Base-by-base conservation (phyloP, 2,888 invertebrate species). In the Graphium colonna region DNA sequence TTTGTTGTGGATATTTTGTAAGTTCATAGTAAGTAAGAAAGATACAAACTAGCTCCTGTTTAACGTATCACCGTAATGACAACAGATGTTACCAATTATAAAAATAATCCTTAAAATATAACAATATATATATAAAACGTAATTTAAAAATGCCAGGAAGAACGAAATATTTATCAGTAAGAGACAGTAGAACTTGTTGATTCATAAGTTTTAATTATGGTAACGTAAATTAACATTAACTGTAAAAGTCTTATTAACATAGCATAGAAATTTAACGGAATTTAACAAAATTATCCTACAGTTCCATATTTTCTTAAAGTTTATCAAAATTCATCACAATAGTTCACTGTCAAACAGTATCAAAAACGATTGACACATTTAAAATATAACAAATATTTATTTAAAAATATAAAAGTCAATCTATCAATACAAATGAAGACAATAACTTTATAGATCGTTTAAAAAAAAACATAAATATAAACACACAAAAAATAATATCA, bases 341-440 rank as follows among this genome's bases (percentile, higher is more conserved):
- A n/a, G 12, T 52, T 42, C 18, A 52, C 52, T 52, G 52, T 52
- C 4, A 52, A 47, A 52, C 52, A 52, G 52, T 52, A 28, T 42
- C n/a, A 43, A 18, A 21, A 17, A 33, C 9, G 21, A 13, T 15
- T n/a, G 38, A 36, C 3, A 1, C 1, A 8, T 4, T 31, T 16
- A 33, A 1, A 13, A 28, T 15, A 28, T 26, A 21, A 9, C 2
- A 1, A 16, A 9, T 31, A 16, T 21, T 26, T 15, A 44, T 31
- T 26, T 12, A 43, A 21, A 48, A 39, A 39, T 16, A 40, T 15
- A 42, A 7, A 12, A 3, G 21, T 21, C 28, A 28, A 15, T 28
- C 33, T 28, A 21, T 15, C 15, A 5, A 16, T 31, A n/a, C n/a
- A n/a, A n/a, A n/a, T 38, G 7, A n/a, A 16, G 10, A 40, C 40